These are phyloP conservation scores for Lasioglossum calceatum DNA, from an alignment of 2,888 invertebrate genomes.

Conservation along the genomic window DNA sequence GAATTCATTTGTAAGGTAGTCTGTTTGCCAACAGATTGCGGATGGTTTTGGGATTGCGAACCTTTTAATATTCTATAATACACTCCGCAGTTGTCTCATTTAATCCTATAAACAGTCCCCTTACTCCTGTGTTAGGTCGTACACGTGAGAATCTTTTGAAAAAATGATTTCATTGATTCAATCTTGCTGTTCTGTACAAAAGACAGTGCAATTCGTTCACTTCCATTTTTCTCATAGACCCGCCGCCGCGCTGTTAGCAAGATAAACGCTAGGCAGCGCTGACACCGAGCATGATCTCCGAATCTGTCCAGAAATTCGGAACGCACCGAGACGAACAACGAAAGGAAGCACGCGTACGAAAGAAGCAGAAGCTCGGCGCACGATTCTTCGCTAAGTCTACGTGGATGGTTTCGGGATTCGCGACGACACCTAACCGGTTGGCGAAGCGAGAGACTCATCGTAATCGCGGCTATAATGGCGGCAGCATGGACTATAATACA, in stretches of 20 bases:
- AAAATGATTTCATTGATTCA: not conserved
- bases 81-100: too few species aligned
- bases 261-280: not conserved
- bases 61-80: too few species aligned
- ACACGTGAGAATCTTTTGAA: not conserved
- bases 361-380: constrained; percentile 15
- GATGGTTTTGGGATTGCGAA: not conserved
- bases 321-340: not conserved
- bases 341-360: not conserved
- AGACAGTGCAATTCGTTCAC: not conserved
- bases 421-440: constrained; percentile 36
- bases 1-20: not conserved
- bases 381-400: constrained; percentile 18
- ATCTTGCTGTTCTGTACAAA: not conserved
- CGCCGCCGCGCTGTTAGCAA: not conserved
- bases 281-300: not conserved
- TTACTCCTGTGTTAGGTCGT: too few species aligned
- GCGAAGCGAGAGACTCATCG: constrained; percentile 60
- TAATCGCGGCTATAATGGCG: constrained; percentile 53
- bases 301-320: not conserved
- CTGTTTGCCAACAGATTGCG: not conserved
- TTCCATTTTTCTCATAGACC: not conserved
- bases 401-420: not conserved
- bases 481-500: constrained; percentile 66
- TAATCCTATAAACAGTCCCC: too few species aligned